Base-by-base conservation (phyloP, 2,888 invertebrate species). In the Ariolimax columbianus region DNA sequence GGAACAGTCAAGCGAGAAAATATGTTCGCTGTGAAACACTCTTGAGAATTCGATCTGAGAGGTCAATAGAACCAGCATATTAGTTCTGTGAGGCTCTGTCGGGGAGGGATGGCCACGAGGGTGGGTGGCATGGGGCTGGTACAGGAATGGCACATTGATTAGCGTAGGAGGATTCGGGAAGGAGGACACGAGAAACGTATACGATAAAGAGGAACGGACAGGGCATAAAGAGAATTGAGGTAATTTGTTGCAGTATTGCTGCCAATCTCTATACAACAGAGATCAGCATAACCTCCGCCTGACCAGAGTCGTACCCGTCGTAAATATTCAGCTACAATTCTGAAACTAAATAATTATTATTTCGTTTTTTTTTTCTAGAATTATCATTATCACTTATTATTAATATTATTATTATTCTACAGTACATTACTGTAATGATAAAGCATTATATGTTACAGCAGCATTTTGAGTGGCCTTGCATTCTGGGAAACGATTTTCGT, bases 111-210 rank as follows among this genome's bases (percentile, higher is more conserved):
- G 11, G 23, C 4, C 4, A 23, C 3, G n/a, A n/a, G 59, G 59
- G 4, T n/a, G 59, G 26, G 59, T n/a, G 11, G 59, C 6, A 14
- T 26, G 3, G 59, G 6, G 59, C n/a, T 26, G 59, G 59, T 63
- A n/a, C 2, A 4, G 59, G n/a, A 26, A 63, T n/a, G 59, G n/a
- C 59, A 63, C 59, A 63, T 63, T 63, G 59, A 63, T 63, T 63
- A 63, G 59, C 59, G 59, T 63, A 63, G 59, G 59, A 63, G 59
- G 59, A 63, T n/a, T n/a, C 59, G 59, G 6, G 26, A 63, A n/a
- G 59, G 59, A 6, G 9, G n/a, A 11, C 59, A 63, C 7, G 4
- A 3, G 26, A 63, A 63, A 4, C 26, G 59, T n/a, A 63, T n/a
- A 2, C 1, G n/a, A n/a, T 4, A n/a, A n/a, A n/a, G 1, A 63